Base-by-base conservation (phyloP, 2,113 vertebrate species). In the Oostethus manadensis region DNA sequence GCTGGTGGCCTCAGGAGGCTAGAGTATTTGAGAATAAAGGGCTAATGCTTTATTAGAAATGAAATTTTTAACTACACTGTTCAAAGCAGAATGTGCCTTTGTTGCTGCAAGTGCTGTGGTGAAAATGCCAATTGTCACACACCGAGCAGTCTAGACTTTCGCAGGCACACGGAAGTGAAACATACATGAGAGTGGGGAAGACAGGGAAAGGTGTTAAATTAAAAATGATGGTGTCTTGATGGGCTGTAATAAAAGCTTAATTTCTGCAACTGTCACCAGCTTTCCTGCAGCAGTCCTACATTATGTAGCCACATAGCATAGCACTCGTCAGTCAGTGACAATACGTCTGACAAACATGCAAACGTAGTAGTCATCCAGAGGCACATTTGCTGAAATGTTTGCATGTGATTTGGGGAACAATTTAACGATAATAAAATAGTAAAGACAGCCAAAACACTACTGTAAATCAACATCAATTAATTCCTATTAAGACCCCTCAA, bases 191-290 rank as follows among this genome's bases (percentile, higher is more conserved):
- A 22, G 50, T 45, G 62, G 59, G 51, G 59, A 50, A 80, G 66
- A 65, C 46, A 61, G 69, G 60, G 73, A 70, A 70, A 68, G 81
- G 76, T 78, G 77, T 76, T 88, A 80, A 89, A 89, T 86, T 86
- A 88, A 84, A 86, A 88, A 89, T 88, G 79, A 88, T 79, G 62
- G 66, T 71, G 60, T 71, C 74, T 69, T 54, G 75, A 84, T 79
- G 78, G 78, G 66, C 53, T 61, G 59, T 78, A 86, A 86, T 89
- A 69, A 88, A 88, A 88, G 75, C 76, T 86, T 85, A 83, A 89
- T 86, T 17, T 10, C 49, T 15, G 10, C 59, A 40, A 47, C 67
- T 48, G 69, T 51, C 68, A 38, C 58, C 23, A 55, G 59, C 23
- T 26, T 5, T 70, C 61, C 65, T 67, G 51, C 56, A 68, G 46